phyloP scores from a whole-genome alignment of 2,888 invertebrate species.

The Latheticus oryzae region DNA sequence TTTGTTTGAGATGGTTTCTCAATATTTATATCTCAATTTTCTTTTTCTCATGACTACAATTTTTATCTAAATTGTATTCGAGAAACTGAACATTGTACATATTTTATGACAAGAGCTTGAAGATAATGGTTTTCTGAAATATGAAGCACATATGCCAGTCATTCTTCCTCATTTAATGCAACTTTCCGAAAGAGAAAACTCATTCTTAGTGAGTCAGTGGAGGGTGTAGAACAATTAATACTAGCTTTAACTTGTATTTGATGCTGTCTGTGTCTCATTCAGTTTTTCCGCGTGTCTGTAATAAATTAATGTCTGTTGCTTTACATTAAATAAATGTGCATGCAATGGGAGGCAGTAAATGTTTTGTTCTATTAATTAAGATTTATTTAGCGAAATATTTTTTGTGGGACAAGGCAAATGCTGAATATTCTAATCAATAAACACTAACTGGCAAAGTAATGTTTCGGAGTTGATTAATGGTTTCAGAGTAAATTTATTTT shows the following conservation, averaged over 20 bases:
- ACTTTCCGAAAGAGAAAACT: constrained; percentile 34
- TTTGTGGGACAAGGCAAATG: constrained; percentile 12
- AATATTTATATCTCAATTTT: too few species aligned
- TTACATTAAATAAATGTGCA: constrained; percentile 38
- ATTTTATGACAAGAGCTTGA: too few species aligned
- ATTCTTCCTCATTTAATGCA: constrained; percentile 39
- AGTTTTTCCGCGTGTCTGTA: constrained; percentile 26
- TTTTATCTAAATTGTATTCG: too few species aligned
- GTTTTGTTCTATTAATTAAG: constrained; percentile 40
- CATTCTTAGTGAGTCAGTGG: constrained; percentile 40
- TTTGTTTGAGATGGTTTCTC: too few species aligned
- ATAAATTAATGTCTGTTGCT: constrained; percentile 36
- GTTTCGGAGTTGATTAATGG: constrained; percentile 25
- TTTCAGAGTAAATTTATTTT: constrained; percentile 4
- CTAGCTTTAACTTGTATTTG: constrained; percentile 40
- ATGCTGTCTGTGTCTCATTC: constrained; percentile 29
- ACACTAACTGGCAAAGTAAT: constrained; percentile 19
- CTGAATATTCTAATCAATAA: constrained; percentile 26
- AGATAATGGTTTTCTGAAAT: constrained; percentile 36
- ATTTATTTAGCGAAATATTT: constrained; percentile 36
- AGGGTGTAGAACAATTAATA: constrained; percentile 37
- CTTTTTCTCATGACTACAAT: too few species aligned
- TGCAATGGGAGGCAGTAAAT: constrained; percentile 21
- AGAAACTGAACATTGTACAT: too few species aligned
- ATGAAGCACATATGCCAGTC: constrained; percentile 47